Base-by-base conservation (phyloP, 2,113 vertebrate genomes). In the Sinocyclocheilus maitianheensis region DNA sequence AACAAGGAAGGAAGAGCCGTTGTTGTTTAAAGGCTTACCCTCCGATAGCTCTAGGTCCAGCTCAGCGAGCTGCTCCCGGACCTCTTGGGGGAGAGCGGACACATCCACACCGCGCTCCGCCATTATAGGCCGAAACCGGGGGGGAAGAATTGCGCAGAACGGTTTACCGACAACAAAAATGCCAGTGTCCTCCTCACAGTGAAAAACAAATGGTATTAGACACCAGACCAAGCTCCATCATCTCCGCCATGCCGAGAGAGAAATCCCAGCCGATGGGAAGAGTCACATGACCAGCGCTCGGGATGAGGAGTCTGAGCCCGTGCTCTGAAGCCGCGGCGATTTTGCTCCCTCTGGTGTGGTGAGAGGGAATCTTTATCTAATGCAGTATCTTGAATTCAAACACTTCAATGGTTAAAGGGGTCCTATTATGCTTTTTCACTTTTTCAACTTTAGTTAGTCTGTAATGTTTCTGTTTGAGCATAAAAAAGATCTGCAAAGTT, bases 41-140 rank as follows among this genome's bases (percentile, higher is more conserved):
- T 99, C 97, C 46, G 97, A 98, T 40, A 99, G 97, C 96, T 99
- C 97, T 92, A 99, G 95, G 92, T 99, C 97, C 95, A 99, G 93
- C 95, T 99, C 97, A 53, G 97, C 97, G 94, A 98, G 94, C 93
- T 97, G 97, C 92, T 97, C 97, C 85, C 96, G 96, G 92, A 98
- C 96, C 93, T 97, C 97, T 91, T 95, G 95, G 34, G 96, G 96
- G 89, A 97, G 92, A 90, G 93, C 95, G 60, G 95, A 91, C 89
- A 95, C 89, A 91, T 97, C 95, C 87, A 96, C 94, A 89, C 93
- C 93, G 91, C 96, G 95, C 88, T 97, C 96, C 91, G 96, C 95
- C 96, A 97, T 97, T 74, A 89, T 88, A n/a, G 89, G 85, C 71
- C 81, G 83, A 89, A 30, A 84, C 48, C 89, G 90, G 85, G 90